Evolutionary conservation across 2,888 invertebrate species (phyloP), one percentile per base, ranked within the genome.

Genomic region (Lithosia quadra): DNA sequence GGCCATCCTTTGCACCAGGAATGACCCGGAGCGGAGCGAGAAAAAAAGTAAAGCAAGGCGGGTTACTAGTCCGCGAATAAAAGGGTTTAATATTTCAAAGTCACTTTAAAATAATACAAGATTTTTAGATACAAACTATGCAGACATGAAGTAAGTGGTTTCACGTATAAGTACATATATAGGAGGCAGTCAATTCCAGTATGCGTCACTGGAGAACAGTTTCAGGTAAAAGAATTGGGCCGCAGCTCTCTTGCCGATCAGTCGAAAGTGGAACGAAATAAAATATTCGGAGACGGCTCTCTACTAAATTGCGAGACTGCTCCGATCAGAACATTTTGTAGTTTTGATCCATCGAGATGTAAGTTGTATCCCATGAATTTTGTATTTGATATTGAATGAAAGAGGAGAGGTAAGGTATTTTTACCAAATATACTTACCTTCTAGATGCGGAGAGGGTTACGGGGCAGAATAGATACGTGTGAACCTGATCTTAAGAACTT

Each of bases 271-370:
- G 68, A 62, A 53, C 74, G 59, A 69, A 71, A 78, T 82, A 82
- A 82, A 76, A 80, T 82, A 82, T 80, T 82, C 72, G 65, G 43
- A 67, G 70, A 73, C 73, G 63, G 76, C 80, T 80, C 72, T 80
- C 78, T 73, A 75, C 68, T 68, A 74, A 82, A 80, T 80, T 80
- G 82, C 78, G 82, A 73, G 66, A 69, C 71, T 61, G 56, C 72
- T 53, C 67, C 68, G 69, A 65, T 65, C 70, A 68, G 64, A n/a
- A 72, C 63, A 64, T 69, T 71, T 28, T 28, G 61, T 58, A 22
- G 65, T 65, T 63, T 39, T 49, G 65, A 59, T 66, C 56, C 49
- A 53, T n/a, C n/a, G 24, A 49, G 13, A 36, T 28, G 11, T 34
- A 34, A 15, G 56, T 56, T 56, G n/a, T 56, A 24, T 24, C 1